Evolutionary conservation across 2,797 vertebrate species (phyloP), one percentile per base, ranked within the genome.

Genomic region (Cetoscarus ocellatus): DNA sequence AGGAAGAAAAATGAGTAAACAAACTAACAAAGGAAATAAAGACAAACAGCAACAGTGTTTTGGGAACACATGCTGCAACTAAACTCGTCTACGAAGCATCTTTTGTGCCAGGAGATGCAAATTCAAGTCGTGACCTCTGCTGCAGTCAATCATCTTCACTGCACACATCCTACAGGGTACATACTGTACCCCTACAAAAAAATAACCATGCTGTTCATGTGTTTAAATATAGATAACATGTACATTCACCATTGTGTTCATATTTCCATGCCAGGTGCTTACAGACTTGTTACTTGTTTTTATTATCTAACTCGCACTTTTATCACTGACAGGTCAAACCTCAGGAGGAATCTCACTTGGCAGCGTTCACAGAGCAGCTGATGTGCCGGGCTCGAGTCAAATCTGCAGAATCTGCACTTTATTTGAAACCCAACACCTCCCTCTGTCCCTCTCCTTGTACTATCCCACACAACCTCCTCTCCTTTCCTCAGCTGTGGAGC

Each of bases 321-420:
- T 14, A 62, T 80, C 67, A 87, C 86, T 61, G 80, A 87, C 75
- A 10, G 44, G 53, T 65, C 49, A 6, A 78, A 64, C 38, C 87
- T 79, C 85, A 40, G 3, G 81, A 81, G 91, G 69, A 74, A 69
- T 77, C 75, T 64, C 60, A 68, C 82, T 82, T 86, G 88, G 78
- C 84, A 71, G 54, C 60, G 45, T 50, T 58, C 70, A 48, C 60
- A 5, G 64, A 61, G 80, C 70, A 74, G 75, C 67, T 63, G 68
- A 84, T 72, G 77, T 50, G 38, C 67, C 17, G 40, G 42, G 42
- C 79, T 88, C 84, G 14, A 83, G 77, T 84, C 75, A 77, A 68
- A 89, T 84, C 82, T 90, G 90, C 92, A 72, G 61, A 92, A 71
- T 90, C 89, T 69, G 89, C 89, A 91, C 56, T 83, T 85, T 77